Base-by-base conservation (phyloP, 1,140 invertebrate genomes). In the Pomacea maculata region DNA sequence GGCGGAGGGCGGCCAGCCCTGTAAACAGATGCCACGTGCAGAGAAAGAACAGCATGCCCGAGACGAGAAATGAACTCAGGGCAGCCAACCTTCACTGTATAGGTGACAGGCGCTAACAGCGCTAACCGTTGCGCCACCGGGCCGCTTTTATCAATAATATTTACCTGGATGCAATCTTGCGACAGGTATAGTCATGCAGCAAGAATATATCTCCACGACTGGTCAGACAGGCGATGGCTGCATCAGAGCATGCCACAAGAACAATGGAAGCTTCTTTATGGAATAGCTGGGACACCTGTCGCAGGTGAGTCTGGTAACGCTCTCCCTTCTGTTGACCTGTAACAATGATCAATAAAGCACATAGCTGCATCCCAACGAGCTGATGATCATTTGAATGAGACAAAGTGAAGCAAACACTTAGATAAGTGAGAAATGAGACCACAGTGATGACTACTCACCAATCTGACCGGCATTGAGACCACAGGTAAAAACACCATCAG, bases 391-490 rank as follows among this genome's bases (percentile, higher is more conserved):
- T 45, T 45, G 34, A 45, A 45, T 45, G 34, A 45, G 34, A 45
- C 34, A 45, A 45, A 4, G 34, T 45, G 71, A 17, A 34, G 71
- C 15, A 34, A 4, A 45, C 1, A 72, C 29, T 72, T 9, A 34
- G 71, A 72, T 2, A 45, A 25, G 25, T 25, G 25, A 25, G 25
- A 45, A 45, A 45, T 45, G 34, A 45, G 34, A 45, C 34, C 34
- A 45, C 34, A 45, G 34, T 45, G 3, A 45, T 6, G 6, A n/a
- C 19, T 67, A 80, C 83, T 82, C 85, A 83, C 95, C 95, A 64
- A 96, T 87, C 88, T 96, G 95, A 64, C 95, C 95, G 77, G 93
- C 92, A 91, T 96, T 95, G 1, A 94, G 91, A 19, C 95, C 95
- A 93, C 94, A 95, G 0, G 93, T 93, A 85, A 91, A 95, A 0